phyloP scores from a whole-genome alignment of 1,140 invertebrate species.

The Yoshiicerus persimilis region DNA sequence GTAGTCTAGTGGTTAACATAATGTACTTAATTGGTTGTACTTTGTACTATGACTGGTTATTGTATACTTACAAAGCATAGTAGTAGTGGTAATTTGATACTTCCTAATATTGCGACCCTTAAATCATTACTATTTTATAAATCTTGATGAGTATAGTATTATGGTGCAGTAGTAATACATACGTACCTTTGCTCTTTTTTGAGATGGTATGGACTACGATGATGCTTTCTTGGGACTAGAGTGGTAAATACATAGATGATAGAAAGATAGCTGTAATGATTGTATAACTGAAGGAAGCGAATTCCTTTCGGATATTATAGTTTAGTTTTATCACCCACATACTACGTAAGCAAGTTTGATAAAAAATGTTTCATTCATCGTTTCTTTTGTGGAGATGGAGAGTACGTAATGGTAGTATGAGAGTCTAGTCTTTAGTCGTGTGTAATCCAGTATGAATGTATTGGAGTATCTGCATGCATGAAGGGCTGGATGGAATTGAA shows the following conservation, averaged over 20 bases:
- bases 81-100: no score
- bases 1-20: not conserved
- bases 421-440: not conserved
- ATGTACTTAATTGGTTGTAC: not conserved
- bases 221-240: not conserved
- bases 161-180: no score
- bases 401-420: not conserved
- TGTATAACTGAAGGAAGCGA: not conserved
- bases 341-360: conserved; percentile 3
- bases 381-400: not conserved
- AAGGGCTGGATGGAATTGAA: not conserved
- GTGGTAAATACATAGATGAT: not conserved
- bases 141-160: no score
- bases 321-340: not conserved
- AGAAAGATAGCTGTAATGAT: not conserved
- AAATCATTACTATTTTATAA: no score
- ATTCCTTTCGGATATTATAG: not conserved
- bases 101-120: no score
- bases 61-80: not conserved
- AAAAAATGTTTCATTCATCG: conserved; percentile 1
- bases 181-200: not conserved
- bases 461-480: not conserved
- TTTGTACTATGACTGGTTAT: no score
- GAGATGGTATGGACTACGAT: not conserved
- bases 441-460: not conserved